Evolutionary conservation across 2,113 vertebrate genomes (phyloP), one percentile per base, ranked within the genome.

Genomic region (Dasypus novemcinctus): DNA sequence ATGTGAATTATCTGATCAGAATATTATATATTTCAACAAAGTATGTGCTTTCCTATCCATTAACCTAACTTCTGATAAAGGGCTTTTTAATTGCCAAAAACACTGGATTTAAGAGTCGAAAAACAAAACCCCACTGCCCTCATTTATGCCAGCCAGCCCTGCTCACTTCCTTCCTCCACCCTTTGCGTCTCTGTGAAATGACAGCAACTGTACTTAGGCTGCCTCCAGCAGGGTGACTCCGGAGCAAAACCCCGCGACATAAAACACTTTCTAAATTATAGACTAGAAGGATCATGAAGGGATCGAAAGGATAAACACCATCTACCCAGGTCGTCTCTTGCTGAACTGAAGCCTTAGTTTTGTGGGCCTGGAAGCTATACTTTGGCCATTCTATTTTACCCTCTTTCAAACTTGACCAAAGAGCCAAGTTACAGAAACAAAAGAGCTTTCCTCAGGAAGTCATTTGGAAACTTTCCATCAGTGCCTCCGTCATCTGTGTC

Each of bases 191-290:
- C 54, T 33, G 18, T 69, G 0, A 52, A 49, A 9, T 9, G 8
- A 10, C 18, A 15, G 46, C 43, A 29, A 0, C 18, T 4, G 4
- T 1, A 0, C 27, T 54, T 17, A 15, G 25, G 13, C 20, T 2
- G 23, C n/a, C 27, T 36, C 54, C 14, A 15, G 17, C 52, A 41
- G 8, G 5, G 9, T 3, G 6, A 46, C 15, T 49, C 10, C 14
- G 12, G 15, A 1, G 20, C 49, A 23, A 66, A 29, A 14, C 72
- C 41, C 0, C 5, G 15, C 3, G 2, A 4, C 17, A 31, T 54
- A 38, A 20, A 17, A 33, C 38, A 9, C 20, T 68, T 25, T 61
- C 64, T 74, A 29, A 25, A 10, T 38, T 43, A 13, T 3, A 13
- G 17, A 14, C 0, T 12, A 27, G 0, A 5, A 15, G 57, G 21